Base-by-base conservation (phyloP, 2,113 vertebrate genomes). In the Hyperopisus bebe region DNA sequence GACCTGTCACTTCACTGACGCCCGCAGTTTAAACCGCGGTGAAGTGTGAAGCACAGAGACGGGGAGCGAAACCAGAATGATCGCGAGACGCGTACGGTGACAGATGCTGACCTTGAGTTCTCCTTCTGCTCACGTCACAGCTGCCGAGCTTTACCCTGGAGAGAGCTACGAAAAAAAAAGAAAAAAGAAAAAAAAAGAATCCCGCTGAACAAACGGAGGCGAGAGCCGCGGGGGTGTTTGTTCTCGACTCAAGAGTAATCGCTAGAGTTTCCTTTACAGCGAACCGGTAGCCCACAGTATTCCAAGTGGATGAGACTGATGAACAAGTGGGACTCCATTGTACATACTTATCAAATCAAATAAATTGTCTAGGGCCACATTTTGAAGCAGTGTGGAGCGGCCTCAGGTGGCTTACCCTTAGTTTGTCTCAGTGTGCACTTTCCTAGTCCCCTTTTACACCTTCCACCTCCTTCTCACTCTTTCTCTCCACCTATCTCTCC, bases 261-360 rank as follows among this genome's bases (percentile, higher is more conserved):
- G 39, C 31, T 58, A 21, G 48, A 39, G 51, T 51, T 48, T 51
- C 27, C 88, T 89, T 35, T 31, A 62, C 82, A 58, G 27, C 90
- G 88, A 91, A 88, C 70, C 89, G 42, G 87, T 88, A 77, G 89
- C 90, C 90, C 89, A 0, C 1, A 39, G 87, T 91, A 89, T 87
- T 91, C 89, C 88, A 62, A 86, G 91, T 92, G 91, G 53, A 86
- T 93, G 92, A 91, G 92, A 91, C 74, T 94, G 93, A 94, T 94
- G 92, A 94, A 94, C 92, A 91, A 91, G 90, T 15, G 53, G 82
- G 88, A 91, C 91, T 88, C 87, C 50, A 88, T 90, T 89, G 92
- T 92, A 90, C 91, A 92, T 93, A 94, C 94, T 91, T 90, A 90
- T 94, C 93, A 93, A 24, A 87, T 91, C 91, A 92, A 93, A 93